Conservation (phyloP, 2,888 invertebrate genomes). For the Drosophila meridiana region DNA sequence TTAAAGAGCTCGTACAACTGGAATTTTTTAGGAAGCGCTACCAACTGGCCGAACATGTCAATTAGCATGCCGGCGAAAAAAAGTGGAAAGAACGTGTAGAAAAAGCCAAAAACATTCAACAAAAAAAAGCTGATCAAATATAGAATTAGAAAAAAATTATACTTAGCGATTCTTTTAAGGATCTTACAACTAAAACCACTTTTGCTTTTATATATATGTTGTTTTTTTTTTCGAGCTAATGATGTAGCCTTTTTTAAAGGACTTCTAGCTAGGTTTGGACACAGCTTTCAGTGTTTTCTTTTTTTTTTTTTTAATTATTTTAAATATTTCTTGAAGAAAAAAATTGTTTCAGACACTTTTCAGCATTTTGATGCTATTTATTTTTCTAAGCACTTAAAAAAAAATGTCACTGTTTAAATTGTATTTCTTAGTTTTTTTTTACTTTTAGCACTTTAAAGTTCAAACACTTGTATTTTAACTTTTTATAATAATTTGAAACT, state of each 20-base stretch:
- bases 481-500: conserved; percentile 49
- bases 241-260: background rate
- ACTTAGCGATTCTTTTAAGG: conserved; percentile 1
- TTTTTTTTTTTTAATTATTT: background rate
- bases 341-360: background rate
- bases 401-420: conserved; percentile 8
- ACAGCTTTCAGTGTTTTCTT: background rate
- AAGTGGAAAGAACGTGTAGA: background rate
- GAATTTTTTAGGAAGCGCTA: conserved; percentile 21
- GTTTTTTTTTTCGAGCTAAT: background rate
- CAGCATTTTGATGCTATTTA: background rate
- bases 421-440: background rate
- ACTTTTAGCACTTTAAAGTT: background rate
- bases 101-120: background rate
- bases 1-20: conserved; percentile 12
- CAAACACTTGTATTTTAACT: conserved; percentile 15
- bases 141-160: background rate
- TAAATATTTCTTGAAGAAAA: background rate
- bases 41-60: conserved; percentile 15
- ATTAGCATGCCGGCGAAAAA: conserved; percentile 38
- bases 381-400: conserved; percentile 13
- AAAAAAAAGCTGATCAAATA: background rate
- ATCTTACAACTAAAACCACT: conserved; percentile 2
- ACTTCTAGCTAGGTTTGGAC: background rate
- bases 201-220: background rate